A percentile compares a stretch with the other conserved stretches of the same genome.
Conservation (phyloP, 2,797 vertebrate genomes). For the Gephyroberyx darwinii region DNA sequence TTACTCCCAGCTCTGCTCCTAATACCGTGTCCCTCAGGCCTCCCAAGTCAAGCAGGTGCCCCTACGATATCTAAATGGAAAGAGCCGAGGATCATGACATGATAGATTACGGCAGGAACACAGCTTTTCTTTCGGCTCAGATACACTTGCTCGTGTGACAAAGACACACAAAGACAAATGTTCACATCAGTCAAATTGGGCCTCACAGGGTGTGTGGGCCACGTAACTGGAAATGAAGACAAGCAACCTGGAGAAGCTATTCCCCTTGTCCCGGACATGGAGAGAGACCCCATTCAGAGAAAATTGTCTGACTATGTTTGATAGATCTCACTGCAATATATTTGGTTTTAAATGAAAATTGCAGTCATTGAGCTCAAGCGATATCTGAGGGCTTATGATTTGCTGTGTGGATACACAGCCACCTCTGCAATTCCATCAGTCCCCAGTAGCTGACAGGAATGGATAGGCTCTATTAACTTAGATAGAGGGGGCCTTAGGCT, state of each 20-base stretch:
- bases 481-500: conserved; percentile 79
- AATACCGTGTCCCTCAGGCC: conserved; percentile 15
- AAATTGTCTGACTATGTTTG: conserved; percentile 51
- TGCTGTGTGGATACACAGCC: conserved; percentile 76
- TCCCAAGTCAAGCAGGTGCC: conserved; percentile 21
- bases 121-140: conserved; percentile 54
- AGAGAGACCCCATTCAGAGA: conserved; percentile 26
- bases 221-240: conserved; percentile 70
- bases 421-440: conserved; percentile 81
- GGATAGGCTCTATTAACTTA: conserved; percentile 85
- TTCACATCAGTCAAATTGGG: conserved; percentile 53
- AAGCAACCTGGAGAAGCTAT: conserved; percentile 55
- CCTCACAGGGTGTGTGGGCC: conserved; percentile 21
- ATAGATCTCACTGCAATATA: conserved; percentile 68
- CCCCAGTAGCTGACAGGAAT: conserved; percentile 85
- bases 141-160: conserved; percentile 35
- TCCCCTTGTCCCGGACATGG: conserved; percentile 33
- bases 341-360: conserved; percentile 77
- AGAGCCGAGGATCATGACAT: conserved; percentile 36
- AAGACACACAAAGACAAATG: conserved; percentile 52
- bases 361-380: conserved; percentile 66
- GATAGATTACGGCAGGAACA: conserved; percentile 60
- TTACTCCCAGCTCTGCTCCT: conserved; percentile 9
- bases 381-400: conserved; percentile 73
- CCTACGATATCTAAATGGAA: conserved; percentile 24